Conservation (phyloP, 2,113 vertebrate genomes). For the Camelus bactrianus region DNA sequence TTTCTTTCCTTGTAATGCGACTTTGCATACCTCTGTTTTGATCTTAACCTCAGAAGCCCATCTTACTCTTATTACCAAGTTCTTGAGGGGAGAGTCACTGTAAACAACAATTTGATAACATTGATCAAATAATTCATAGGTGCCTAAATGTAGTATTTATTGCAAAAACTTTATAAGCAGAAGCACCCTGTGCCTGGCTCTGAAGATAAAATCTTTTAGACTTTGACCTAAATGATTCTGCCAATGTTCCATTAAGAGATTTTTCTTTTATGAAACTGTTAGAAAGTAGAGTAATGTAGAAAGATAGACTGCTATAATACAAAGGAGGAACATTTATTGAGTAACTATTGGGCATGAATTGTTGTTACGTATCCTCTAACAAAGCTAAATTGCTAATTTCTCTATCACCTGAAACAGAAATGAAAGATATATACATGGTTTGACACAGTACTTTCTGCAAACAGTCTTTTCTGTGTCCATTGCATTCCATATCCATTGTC, state of each 20-base stretch:
- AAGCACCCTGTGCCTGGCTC: background rate
- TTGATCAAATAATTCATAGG: constrained; percentile 32
- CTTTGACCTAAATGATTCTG: background rate
- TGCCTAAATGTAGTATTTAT: constrained; percentile 43
- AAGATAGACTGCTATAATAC: background rate
- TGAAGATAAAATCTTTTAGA: constrained; percentile 10
- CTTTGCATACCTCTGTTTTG: background rate
- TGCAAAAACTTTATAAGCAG: background rate
- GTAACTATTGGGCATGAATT: background rate
- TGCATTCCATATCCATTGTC: background rate
- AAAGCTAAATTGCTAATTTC: background rate
- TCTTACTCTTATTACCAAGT: background rate
- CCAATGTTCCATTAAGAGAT: background rate
- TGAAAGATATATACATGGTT: background rate
- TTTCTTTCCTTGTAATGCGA: background rate
- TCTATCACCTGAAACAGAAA: background rate
- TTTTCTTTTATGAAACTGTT: background rate
- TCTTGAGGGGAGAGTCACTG: background rate
- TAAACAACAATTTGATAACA: background rate
- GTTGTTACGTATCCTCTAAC: background rate
- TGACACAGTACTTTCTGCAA: background rate
- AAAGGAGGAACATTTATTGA: background rate
- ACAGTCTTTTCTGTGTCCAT: background rate
- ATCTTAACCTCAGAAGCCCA: background rate
- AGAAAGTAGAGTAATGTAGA: background rate